Conservation (phyloP, 2,888 invertebrate genomes). For the Laspeyria flexula region DNA sequence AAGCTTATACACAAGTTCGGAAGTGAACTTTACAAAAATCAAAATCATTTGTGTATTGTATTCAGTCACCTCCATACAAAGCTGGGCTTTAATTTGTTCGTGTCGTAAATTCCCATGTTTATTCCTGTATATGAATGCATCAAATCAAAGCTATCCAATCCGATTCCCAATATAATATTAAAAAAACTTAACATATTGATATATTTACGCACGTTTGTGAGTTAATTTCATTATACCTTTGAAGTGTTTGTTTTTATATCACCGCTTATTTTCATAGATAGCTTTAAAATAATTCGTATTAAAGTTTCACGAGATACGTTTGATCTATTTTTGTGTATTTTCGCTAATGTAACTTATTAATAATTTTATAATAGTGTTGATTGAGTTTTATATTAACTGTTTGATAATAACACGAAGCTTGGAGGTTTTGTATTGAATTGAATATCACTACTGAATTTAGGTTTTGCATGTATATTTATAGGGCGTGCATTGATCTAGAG, state of each 20-base stretch:
- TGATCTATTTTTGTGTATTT: slow-evolving; percentile 30
- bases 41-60: no score
- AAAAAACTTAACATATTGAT: neutral
- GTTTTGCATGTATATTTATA: slow-evolving; percentile 32
- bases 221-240: slow-evolving; percentile 30
- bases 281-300: slow-evolving; percentile 16
- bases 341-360: slow-evolving; percentile 9
- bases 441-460: neutral
- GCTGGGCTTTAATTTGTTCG: no score
- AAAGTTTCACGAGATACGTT: slow-evolving; percentile 13
- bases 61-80: no score
- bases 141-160: no score
- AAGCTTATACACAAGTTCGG: no score
- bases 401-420: slow-evolving; percentile 3
- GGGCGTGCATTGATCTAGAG: slow-evolving; percentile 14
- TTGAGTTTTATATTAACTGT: slow-evolving; percentile 19
- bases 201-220: slow-evolving; percentile 26
- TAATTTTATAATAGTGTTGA: slow-evolving; percentile 12
- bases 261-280: slow-evolving; percentile 32
- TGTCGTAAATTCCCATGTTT: no score
- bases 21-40: no score
- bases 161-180: no score
- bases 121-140: no score
- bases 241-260: slow-evolving; percentile 34
- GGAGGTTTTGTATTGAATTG: slow-evolving; percentile 14